Percentiles rank a stretch among this genome's conserved stretches.
phyloP scores from a whole-genome alignment of 2,888 invertebrate genomes.

The Ichneumoninae sp. region DNA sequence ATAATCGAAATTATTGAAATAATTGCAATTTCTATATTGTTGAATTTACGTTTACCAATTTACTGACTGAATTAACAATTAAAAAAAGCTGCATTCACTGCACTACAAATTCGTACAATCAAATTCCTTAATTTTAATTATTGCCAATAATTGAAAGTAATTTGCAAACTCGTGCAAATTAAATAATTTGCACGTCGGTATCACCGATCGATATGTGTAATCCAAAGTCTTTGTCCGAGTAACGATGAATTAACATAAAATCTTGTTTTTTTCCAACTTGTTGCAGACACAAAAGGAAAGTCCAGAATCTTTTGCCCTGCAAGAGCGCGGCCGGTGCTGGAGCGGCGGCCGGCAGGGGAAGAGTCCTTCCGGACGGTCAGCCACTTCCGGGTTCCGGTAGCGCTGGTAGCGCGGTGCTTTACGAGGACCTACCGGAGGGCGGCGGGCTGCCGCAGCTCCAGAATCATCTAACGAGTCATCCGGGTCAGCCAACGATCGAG shows the following conservation, averaged over 20 bases:
- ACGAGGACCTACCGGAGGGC: slow-evolving; percentile 92
- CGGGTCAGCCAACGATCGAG: slow-evolving; percentile 81
- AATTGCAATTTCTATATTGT: too few relatives aligned
- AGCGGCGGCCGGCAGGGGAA: slow-evolving; percentile 84
- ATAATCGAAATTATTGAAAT: neutral
- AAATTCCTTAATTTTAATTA: too few relatives aligned
- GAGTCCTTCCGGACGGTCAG: slow-evolving; percentile 81
- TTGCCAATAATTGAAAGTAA: neutral
- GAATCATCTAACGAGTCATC: slow-evolving; percentile 76
- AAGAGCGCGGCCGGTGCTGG: slow-evolving; percentile 88
- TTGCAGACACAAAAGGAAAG: slow-evolving; percentile 94
- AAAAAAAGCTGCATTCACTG: too few relatives aligned
- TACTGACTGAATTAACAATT: too few relatives aligned
- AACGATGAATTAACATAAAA: slow-evolving; percentile 19
- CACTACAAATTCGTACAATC: too few relatives aligned
- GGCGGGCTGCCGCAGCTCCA: slow-evolving; percentile 85
- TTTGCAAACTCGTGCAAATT: too few relatives aligned
- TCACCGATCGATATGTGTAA: too few relatives aligned
- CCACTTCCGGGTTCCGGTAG: slow-evolving; percentile 81
- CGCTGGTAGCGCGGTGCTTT: slow-evolving; percentile 87
- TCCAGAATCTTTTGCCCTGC: slow-evolving; percentile 93
- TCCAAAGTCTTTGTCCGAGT: neutral
- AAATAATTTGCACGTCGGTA: too few relatives aligned
- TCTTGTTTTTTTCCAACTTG: slow-evolving; percentile 72
- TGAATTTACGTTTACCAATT: too few relatives aligned